phyloP scores from a whole-genome alignment of 2,797 vertebrate species.

The Pantherophis alleghaniensis region DNA sequence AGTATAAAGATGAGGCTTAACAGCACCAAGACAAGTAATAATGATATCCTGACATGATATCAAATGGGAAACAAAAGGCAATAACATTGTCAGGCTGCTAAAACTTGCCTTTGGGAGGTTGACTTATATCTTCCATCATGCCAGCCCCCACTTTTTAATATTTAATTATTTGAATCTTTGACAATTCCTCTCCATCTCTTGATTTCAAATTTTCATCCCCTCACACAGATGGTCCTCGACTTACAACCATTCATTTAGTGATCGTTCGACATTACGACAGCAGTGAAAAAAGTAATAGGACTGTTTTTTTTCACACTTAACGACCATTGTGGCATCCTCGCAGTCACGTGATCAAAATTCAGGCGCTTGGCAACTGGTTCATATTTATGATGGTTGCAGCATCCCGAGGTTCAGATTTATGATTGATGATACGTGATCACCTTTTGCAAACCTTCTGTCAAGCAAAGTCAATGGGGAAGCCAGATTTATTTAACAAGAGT shows the following conservation, averaged over 20 bases:
- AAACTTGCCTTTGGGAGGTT: background rate
- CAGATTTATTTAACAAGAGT: no score
- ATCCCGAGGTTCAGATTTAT: background rate
- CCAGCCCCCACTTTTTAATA: background rate
- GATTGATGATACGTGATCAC: no score
- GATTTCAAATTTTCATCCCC: background rate
- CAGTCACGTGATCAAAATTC: background rate
- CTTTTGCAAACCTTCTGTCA: no score
- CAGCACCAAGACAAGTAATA: slow-evolving; percentile 23
- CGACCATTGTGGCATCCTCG: accelerated
- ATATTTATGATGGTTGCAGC: background rate
- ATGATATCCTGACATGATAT: slow-evolving; percentile 35
- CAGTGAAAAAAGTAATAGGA: background rate
- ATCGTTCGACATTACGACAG: background rate
- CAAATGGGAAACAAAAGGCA: slow-evolving; percentile 32
- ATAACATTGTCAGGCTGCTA: slow-evolving; percentile 1
- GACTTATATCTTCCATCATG: background rate
- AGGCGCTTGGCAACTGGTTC: background rate
- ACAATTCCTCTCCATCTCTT: background rate
- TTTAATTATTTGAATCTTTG: background rate
- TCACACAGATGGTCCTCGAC: background rate
- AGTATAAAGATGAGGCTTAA: background rate
- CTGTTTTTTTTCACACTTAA: background rate
- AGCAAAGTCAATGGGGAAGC: no score
- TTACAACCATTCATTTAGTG: background rate